Evolutionary conservation across 2,888 invertebrate species (phyloP).

Genomic region (Gymnocheta viridis): DNA sequence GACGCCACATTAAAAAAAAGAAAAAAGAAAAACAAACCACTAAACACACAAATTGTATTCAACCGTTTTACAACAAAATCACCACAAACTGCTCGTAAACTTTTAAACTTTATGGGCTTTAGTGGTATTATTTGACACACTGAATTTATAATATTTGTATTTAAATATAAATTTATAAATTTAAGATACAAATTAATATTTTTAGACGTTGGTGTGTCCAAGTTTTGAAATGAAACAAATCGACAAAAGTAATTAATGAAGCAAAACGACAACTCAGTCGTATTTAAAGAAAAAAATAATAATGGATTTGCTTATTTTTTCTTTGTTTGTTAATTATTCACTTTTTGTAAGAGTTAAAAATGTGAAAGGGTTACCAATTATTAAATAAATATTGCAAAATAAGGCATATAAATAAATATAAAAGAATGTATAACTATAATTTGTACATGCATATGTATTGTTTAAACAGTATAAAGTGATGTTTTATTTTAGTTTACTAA

Average conservation of each 20-base stretch:
- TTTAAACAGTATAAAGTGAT: too few species aligned
- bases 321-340: slow-evolving; percentile 40
- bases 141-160: slow-evolving; percentile 33
- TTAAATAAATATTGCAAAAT: too few species aligned
- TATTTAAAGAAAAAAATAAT: slow-evolving; percentile 37
- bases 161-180: slow-evolving; percentile 24
- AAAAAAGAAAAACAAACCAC: background rate
- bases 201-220: background rate
- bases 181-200: background rate
- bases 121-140: slow-evolving; percentile 62
- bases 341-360: background rate
- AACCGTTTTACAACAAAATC: slow-evolving; percentile 46
- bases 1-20: slow-evolving; percentile 34
- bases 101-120: slow-evolving; percentile 61
- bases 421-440: too few species aligned
- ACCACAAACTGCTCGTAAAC: slow-evolving; percentile 58
- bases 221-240: slow-evolving; percentile 28
- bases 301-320: slow-evolving; percentile 47
- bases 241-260: slow-evolving; percentile 54
- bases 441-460: too few species aligned
- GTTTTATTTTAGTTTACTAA: too few species aligned
- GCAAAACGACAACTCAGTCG: slow-evolving; percentile 49
- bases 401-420: too few species aligned
- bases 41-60: slow-evolving; percentile 28
- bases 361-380: slow-evolving; percentile 22